Evolutionary conservation across 2,113 vertebrate species (phyloP).

Genomic region (Otocyon megalotis): DNA sequence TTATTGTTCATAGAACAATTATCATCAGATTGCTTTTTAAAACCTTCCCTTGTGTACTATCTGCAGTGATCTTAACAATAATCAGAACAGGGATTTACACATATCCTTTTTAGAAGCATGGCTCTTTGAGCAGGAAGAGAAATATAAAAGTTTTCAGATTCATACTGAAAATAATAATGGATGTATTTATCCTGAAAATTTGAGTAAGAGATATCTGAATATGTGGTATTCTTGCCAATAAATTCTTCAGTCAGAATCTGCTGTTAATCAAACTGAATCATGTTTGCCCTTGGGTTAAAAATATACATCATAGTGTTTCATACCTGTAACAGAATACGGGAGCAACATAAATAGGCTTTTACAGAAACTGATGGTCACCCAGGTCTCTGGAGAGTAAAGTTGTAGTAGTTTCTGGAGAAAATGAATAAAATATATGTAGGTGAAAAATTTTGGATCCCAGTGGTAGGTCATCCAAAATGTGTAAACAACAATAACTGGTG

Average conservation of each 20-base stretch:
- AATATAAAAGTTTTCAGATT: neutral
- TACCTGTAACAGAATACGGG: neutral
- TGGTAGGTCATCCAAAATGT: neutral
- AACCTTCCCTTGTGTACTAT: neutral
- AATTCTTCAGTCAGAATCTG: neutral
- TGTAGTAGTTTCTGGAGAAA: conserved; percentile 15
- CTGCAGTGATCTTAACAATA: neutral
- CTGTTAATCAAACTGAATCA: conserved; percentile 6
- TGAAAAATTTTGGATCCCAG: neutral
- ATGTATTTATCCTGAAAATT: neutral
- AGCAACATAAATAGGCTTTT: conserved; percentile 44
- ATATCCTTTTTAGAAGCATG: neutral
- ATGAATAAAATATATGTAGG: conserved; percentile 36
- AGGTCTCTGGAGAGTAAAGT: conserved; percentile 7
- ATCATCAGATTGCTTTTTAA: neutral
- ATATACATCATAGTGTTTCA: neutral
- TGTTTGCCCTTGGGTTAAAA: conserved; percentile 54
- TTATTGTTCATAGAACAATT: neutral
- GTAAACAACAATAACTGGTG: conserved; percentile 1
- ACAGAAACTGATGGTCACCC: neutral
- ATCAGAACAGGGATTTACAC: neutral
- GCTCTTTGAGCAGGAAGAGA: neutral
- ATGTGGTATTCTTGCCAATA: neutral
- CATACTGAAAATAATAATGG: neutral
- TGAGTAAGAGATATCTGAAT: neutral